These are phyloP conservation scores for Brachionus calyciflorus DNA, from an alignment of 1,140 invertebrate genomes.

Conservation along the genomic window DNA sequence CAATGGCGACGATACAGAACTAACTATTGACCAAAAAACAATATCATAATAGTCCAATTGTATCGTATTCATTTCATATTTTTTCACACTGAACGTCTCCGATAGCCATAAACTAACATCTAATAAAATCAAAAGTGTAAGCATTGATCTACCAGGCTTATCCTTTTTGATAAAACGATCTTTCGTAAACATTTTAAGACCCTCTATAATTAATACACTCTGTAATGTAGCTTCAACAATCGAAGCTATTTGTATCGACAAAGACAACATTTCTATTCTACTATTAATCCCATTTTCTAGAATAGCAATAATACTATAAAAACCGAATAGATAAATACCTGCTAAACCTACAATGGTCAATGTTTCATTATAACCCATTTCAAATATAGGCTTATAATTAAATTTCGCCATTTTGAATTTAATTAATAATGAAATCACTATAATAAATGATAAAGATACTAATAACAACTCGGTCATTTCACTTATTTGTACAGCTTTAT, in stretches of 20 bases:
- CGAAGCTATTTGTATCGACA: slow-evolving; percentile 19
- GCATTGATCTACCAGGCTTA: slow-evolving; percentile 73
- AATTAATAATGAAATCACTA: background rate
- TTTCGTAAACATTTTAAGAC: slow-evolving; percentile 65
- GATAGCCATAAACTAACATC: slow-evolving; percentile 77
- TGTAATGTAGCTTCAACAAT: slow-evolving; percentile 62
- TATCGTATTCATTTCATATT: slow-evolving; percentile 54
- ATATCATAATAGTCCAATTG: slow-evolving; percentile 70
- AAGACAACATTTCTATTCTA: slow-evolving; percentile 20
- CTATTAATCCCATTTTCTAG: slow-evolving; percentile 73
- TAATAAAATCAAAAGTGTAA: slow-evolving; percentile 75
- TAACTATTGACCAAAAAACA: slow-evolving; percentile 97
- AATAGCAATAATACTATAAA: slow-evolving; percentile 84
- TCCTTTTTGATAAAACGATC: slow-evolving; percentile 53
- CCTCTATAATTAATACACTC: slow-evolving; percentile 89
- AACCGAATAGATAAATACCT: slow-evolving; percentile 87
- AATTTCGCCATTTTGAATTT: slow-evolving; percentile 24
- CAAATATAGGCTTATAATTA: background rate
- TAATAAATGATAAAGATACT: background rate
- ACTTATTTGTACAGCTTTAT: slow-evolving; percentile 18
- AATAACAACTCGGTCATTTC: slow-evolving; percentile 30
- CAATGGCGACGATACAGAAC: slow-evolving; percentile 87
- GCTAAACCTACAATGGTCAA: slow-evolving; percentile 65
- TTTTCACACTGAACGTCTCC: slow-evolving; percentile 85
- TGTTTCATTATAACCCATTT: slow-evolving; percentile 60